These are phyloP conservation scores for Rhizoglyphus robini DNA, from an alignment of 1,140 invertebrate species.

Conservation along the genomic window DNA sequence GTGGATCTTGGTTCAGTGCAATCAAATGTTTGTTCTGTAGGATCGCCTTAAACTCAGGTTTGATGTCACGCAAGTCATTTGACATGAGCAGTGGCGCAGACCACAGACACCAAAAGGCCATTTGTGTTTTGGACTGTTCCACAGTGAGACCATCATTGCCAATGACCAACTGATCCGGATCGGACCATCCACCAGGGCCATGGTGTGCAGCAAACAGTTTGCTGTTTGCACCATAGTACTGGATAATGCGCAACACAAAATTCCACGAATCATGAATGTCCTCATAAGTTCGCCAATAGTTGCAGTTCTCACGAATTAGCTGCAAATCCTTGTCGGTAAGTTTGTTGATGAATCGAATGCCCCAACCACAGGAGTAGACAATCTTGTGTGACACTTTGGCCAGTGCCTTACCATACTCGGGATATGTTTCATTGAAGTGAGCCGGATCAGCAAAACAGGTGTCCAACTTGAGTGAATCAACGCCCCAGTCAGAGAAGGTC, in stretches of 20 bases:
- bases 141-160: slow-evolving; percentile 33
- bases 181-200: slow-evolving; percentile 41
- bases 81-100: slow-evolving; percentile 38
- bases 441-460: slow-evolving; percentile 7
- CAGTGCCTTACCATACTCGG: neutral
- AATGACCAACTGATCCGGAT: slow-evolving; percentile 39
- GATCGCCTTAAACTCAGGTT: slow-evolving; percentile 30
- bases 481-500: slow-evolving; percentile 43
- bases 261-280: slow-evolving; percentile 45
- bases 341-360: slow-evolving; percentile 30
- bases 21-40: slow-evolving; percentile 32
- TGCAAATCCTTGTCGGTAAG: slow-evolving; percentile 30
- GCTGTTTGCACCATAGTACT: slow-evolving; percentile 39
- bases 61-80: slow-evolving; percentile 33
- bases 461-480: slow-evolving; percentile 22
- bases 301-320: slow-evolving; percentile 39
- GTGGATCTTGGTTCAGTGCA: slow-evolving; percentile 33
- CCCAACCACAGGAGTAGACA: slow-evolving; percentile 38
- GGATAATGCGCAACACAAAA: slow-evolving; percentile 40
- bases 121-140: slow-evolving; percentile 34
- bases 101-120: slow-evolving; percentile 37
- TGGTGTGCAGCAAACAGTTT: slow-evolving; percentile 28
- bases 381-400: slow-evolving; percentile 26
- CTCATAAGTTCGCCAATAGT: slow-evolving; percentile 47
- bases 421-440: neutral